Evolutionary conservation across 2,888 invertebrate genomes (phyloP), one percentile per base, ranked within the genome.

Genomic region (Pyrochroa serraticornis): DNA sequence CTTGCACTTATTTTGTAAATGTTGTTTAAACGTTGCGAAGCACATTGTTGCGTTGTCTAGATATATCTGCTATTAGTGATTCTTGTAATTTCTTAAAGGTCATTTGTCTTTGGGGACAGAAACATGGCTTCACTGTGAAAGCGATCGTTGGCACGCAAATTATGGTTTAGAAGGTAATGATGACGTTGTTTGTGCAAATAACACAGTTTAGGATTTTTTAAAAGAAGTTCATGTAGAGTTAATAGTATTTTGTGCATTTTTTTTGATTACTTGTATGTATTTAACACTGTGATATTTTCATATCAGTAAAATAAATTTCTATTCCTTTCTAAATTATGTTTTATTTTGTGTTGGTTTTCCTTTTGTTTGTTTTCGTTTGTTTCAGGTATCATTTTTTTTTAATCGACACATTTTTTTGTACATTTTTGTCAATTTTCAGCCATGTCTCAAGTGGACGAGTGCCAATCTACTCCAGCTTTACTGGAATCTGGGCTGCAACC

Each of bases 81-180:
- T 56, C 43, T 59, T 46, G 37, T 67, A 80, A 59, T 66, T 68
- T 69, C 66, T 70, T 69, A 62, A 73, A 93, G 92, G 91, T 76
- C 91, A 93, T 84, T 83, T 92, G 75, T 92, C 93, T 58, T 82
- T 93, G 77, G 93, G 93, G 80, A 92, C 92, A 60, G 93, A 93
- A 80, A 91, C 92, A 66, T 93, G 93, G 93, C 82, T 93, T 71
- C 92, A 92, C 79, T 92, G 90, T 77, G 93, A 93, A 82, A 92
- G 91, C 79, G 92, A 93, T 79, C 88, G 91, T 72, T 93, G 92
- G 93, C 92, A 92, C 69, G 85, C 89, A 74, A 88, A 88, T 80
- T 90, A 88, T 80, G 88, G 89, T 82, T 82, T 91, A 78, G 90
- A 90, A 88, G 89, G 91, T 91, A 84, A 83, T 79, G 76, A 68